Conservation (phyloP, 2,888 invertebrate species). For the Pharmacophagus antenor region DNA sequence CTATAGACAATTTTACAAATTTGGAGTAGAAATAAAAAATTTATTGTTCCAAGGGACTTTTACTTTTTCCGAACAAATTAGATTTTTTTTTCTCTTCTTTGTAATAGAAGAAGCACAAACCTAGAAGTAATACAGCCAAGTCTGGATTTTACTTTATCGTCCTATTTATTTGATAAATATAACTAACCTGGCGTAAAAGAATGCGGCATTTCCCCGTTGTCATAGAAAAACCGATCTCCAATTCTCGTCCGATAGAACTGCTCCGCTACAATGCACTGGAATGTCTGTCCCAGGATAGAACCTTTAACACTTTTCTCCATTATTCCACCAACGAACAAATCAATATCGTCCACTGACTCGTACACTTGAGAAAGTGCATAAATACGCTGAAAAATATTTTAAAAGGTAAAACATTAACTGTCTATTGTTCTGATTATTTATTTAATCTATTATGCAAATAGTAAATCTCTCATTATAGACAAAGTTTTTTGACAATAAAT, state of each 20-base stretch:
- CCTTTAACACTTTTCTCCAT: conserved; percentile 88
- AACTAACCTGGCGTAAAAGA: conserved; percentile 83
- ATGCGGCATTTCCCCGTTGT: conserved; percentile 82
- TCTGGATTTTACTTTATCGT: neutral
- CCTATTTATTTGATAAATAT: neutral
- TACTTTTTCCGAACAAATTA: neutral
- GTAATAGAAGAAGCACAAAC: neutral
- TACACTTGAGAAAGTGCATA: conserved; percentile 84
- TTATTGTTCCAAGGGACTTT: too few species aligned
- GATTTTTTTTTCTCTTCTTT: neutral
- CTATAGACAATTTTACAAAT: too few species aligned
- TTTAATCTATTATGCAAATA: neutral
- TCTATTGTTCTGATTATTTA: neutral
- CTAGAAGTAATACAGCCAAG: neutral
- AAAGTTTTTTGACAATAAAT: too few species aligned
- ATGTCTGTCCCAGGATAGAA: conserved; percentile 91
- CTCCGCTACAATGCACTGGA: conserved; percentile 92
- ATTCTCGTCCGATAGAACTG: conserved; percentile 92
- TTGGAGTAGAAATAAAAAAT: too few species aligned
- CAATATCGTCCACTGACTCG: conserved; percentile 91
- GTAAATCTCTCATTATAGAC: too few species aligned
- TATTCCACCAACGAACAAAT: conserved; percentile 91
- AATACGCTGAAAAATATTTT: conserved; percentile 78
- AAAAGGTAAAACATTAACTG: neutral
- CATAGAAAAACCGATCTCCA: conserved; percentile 93